Evolutionary conservation across 2,888 invertebrate genomes (phyloP), one percentile per base, ranked within the genome.

Genomic region (Oeneis ivallda): DNA sequence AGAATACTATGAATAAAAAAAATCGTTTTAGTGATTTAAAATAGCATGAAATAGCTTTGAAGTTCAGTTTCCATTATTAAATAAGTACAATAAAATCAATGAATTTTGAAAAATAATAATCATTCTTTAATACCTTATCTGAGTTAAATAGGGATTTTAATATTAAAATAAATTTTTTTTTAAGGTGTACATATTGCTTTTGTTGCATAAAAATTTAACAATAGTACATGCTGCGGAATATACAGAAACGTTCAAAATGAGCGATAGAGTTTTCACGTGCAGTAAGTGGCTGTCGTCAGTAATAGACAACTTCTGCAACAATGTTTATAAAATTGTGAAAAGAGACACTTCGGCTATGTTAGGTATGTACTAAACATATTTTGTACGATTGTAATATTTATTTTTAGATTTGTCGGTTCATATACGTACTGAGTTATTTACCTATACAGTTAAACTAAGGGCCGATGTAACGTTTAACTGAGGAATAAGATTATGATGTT

Each of bases 281-380:
- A 89, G 89, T 73, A 79, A 83, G 39, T 83, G 80, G 80, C 75
- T 90, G 34, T 83, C 90, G 0, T 78, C 75, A 17, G 70, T 86
- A n/a, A 84, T 90, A 66, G 80, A 77, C 68, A 83, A 81, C 41
- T 78, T 90, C 66, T 90, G 90, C 68, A 81, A 85, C 67, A 87
- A 87, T 64, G 80, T 78, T 0, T 85, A 83, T 68, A 87, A 83
- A 72, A 85, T 89, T 66, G 85, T 87, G 11, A 90, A 89, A 66
- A 80, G 90, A 67, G 89, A 90, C 68, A 87, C 86, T 1, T 87
- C 88, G 1, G 37, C 79, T 13, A 79, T 88, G 72, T 79, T 90
- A 73, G 87, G 89, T 90, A 74, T 76, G 80, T 74, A 49, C 47
- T 39, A 32, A 52, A 34, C 9, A 52, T 52, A n/a, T 15, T 53